Conservation (phyloP, 2,113 vertebrate genomes). For the Ursus arctos region DNA sequence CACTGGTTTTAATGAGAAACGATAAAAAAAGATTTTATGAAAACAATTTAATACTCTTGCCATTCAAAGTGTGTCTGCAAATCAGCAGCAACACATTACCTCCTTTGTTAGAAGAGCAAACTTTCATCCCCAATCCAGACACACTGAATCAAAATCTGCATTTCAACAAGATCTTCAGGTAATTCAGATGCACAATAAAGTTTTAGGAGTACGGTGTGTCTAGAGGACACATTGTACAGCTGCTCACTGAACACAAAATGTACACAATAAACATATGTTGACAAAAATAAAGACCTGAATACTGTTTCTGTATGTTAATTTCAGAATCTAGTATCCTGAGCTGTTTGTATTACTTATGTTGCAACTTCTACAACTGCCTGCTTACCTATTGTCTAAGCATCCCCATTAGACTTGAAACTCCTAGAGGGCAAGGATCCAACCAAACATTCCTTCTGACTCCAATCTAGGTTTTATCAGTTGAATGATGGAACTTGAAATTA, state of each 20-base stretch:
- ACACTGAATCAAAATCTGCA: not conserved
- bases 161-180: not conserved
- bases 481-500: slow-evolving; percentile 13
- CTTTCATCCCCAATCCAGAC: not conserved
- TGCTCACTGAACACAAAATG: not conserved
- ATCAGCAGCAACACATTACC: not conserved
- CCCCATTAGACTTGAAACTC: not conserved
- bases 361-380: not conserved
- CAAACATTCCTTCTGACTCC: not conserved
- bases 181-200: not conserved
- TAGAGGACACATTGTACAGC: not conserved
- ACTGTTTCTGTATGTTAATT: not conserved
- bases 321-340: not conserved
- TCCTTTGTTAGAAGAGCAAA: not conserved
- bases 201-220: not conserved
- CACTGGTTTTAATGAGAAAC: not conserved
- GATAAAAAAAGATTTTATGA: not conserved
- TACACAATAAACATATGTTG: not conserved
- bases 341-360: not conserved
- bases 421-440: not conserved
- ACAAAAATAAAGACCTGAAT: slow-evolving; percentile 12
- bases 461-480: not conserved
- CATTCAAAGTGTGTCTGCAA: not conserved
- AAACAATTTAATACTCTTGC: not conserved
- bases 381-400: not conserved